These are phyloP conservation scores for Amphiduros pacificus DNA, from an alignment of 2,888 invertebrate genomes.

Conservation along the genomic window DNA sequence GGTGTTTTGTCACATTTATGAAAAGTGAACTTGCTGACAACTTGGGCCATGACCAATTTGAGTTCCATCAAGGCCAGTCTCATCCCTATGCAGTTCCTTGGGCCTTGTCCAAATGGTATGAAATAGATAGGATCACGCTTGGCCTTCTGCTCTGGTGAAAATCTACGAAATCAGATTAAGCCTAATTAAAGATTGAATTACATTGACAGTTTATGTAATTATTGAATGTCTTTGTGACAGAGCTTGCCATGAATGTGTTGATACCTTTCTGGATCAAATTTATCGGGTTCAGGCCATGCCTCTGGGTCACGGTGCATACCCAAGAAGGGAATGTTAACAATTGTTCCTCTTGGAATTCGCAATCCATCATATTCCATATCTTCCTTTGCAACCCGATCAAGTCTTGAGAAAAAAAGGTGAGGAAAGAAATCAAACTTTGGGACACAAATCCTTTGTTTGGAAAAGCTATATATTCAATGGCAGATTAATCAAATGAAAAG, in stretches of 20 bases:
- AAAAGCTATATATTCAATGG: too few relatives aligned
- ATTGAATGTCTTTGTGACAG: too few relatives aligned
- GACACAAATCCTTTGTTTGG: too few relatives aligned
- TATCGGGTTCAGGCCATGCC: conserved; percentile 40
- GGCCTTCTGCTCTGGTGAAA: conserved; percentile 36
- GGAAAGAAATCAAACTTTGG: too few relatives aligned
- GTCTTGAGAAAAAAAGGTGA: too few relatives aligned
- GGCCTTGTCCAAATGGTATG: conserved; percentile 53
- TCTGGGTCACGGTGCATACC: conserved; percentile 41
- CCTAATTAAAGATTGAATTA: too few relatives aligned
- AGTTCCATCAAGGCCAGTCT: conserved; percentile 48
- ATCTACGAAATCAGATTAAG: too few relatives aligned
- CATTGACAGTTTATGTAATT: too few relatives aligned
- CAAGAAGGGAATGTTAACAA: conserved; percentile 50
- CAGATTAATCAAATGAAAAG: too few relatives aligned
- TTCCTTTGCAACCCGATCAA: too few relatives aligned
- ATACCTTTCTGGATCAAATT: conserved; percentile 49
- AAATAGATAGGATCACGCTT: conserved; percentile 44
- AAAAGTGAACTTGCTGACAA: conserved; percentile 42
- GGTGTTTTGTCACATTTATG: conserved; percentile 33
- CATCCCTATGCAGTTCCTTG: conserved; percentile 48
- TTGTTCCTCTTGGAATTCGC: conserved; percentile 43
- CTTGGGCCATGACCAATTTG: conserved; percentile 44
- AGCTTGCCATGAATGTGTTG: too few relatives aligned
- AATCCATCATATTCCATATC: too few relatives aligned